These are phyloP conservation scores for Monarcha castaneiventris DNA, from an alignment of 2,113 vertebrate species.

Conservation along the genomic window DNA sequence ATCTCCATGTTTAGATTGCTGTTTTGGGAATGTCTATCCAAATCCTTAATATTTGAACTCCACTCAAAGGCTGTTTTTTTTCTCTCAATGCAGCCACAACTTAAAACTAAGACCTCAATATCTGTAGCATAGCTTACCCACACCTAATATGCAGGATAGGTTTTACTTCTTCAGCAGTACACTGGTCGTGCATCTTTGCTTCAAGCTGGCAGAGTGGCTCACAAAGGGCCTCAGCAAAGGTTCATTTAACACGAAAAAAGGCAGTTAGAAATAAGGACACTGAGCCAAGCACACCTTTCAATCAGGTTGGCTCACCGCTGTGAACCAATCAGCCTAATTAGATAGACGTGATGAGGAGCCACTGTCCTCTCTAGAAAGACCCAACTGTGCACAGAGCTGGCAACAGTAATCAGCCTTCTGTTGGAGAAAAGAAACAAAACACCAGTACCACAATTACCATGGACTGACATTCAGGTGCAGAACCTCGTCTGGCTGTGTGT, in stretches of 20 bases:
- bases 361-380: not conserved
- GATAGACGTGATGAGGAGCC: not conserved
- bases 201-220: not conserved
- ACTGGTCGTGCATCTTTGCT: not conserved
- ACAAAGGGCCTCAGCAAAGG: not conserved
- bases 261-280: not conserved
- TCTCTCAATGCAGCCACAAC: fast-evolving
- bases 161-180: not conserved
- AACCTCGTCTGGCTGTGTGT: not conserved
- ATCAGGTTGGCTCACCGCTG: not conserved
- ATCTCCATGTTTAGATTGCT: not conserved
- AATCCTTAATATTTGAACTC: not conserved
- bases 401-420: not conserved
- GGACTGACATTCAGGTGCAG: not conserved
- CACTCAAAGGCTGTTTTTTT: not conserved
- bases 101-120: not conserved
- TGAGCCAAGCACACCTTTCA: not conserved
- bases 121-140: not conserved
- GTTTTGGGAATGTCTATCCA: not conserved
- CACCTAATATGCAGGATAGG: not conserved
- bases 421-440: not conserved
- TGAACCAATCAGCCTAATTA: constrained; percentile 9
- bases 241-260: not conserved
- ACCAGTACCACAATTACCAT: not conserved
- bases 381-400: not conserved